These are phyloP conservation scores for Crossocerus cetratus DNA, from an alignment of 2,888 invertebrate species.

Conservation along the genomic window DNA sequence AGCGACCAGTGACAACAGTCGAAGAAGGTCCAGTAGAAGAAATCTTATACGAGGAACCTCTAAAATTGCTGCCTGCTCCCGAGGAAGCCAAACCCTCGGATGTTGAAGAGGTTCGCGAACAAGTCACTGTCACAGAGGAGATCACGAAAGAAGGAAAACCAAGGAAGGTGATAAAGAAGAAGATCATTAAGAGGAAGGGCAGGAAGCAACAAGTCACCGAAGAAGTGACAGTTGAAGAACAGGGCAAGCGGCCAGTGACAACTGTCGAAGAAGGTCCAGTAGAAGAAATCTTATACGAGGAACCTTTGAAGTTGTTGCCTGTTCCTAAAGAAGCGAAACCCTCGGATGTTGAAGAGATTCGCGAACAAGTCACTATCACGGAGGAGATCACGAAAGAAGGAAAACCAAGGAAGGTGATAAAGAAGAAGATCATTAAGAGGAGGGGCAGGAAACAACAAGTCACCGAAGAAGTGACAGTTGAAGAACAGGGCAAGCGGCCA, in stretches of 20 bases:
- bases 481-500: not conserved
- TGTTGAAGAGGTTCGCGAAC: slow-evolving; percentile 62
- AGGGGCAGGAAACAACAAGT: slow-evolving; percentile 66
- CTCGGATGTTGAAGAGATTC: slow-evolving; percentile 52
- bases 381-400: slow-evolving; percentile 72
- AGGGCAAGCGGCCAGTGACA: slow-evolving; percentile 55
- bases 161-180: slow-evolving; percentile 66
- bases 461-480: slow-evolving; percentile 51
- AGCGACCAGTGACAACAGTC: slow-evolving; percentile 53
- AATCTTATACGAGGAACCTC: slow-evolving; percentile 33
- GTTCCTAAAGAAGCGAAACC: slow-evolving; percentile 64
- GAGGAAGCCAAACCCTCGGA: slow-evolving; percentile 61
- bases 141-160: slow-evolving; percentile 73
- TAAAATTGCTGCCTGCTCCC: slow-evolving; percentile 19
- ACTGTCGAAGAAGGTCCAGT: slow-evolving; percentile 37
- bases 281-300: slow-evolving; percentile 15
- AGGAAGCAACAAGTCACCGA: slow-evolving; percentile 65
- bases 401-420: slow-evolving; percentile 41
- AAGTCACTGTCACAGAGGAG: slow-evolving; percentile 56
- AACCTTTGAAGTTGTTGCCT: slow-evolving; percentile 27
- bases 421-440: slow-evolving; percentile 61
- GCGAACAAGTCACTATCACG: slow-evolving; percentile 52
- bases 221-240: slow-evolving; percentile 54
- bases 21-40: slow-evolving; percentile 65
- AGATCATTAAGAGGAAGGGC: slow-evolving; percentile 66